Base-by-base conservation (phyloP, 2,797 vertebrate genomes). In the Tiaroga cobitis region DNA sequence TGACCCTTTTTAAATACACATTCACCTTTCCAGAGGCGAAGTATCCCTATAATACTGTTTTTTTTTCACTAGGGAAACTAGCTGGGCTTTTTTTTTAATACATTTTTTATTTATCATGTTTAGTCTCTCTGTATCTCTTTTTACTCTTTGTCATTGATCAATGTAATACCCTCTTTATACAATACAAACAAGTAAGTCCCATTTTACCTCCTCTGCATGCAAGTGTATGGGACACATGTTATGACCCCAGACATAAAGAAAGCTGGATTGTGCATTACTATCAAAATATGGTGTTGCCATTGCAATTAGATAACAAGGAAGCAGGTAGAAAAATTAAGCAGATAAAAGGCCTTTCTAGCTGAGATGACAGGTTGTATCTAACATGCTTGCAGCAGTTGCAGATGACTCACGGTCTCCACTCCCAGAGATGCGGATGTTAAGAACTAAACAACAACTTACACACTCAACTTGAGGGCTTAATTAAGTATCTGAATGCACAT, bases 351-450 rank as follows among this genome's bases (percentile, higher is more conserved):
- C 29, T 43, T 56, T 19, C 34, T 70, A 9, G 46, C 67, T 29
- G 46, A 81, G 34, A 61, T 63, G 54, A 41, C 56, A 26, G 19
- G 63, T 6, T 13, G 15, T 54, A 65, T 79, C 49, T 69, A 39
- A 69, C 61, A 80, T 49, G 65, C 46, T 73, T 46, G 37, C 69
- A 74, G 54, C 37, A 43, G 51, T 70, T 59, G 16, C 39, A 76
- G 72, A 77, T 82, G 59, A 79, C 56, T 54, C 56, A 63, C 61
- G 13, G 59, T 82, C 56, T 74, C 70, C 39, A 63, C 41, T 82
- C 21, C 29, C 54, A 82, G 24, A 74, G 34, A 73, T 83, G 68
- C 78, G 83, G 85, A 77, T 78, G 67, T 49, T 83, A 75, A 72
- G 37, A 80, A 65, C 75, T 51, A 59, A n/a, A 74, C 41, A 32